Base-by-base conservation (phyloP, 2,797 vertebrate species). In the Tinamus major region DNA sequence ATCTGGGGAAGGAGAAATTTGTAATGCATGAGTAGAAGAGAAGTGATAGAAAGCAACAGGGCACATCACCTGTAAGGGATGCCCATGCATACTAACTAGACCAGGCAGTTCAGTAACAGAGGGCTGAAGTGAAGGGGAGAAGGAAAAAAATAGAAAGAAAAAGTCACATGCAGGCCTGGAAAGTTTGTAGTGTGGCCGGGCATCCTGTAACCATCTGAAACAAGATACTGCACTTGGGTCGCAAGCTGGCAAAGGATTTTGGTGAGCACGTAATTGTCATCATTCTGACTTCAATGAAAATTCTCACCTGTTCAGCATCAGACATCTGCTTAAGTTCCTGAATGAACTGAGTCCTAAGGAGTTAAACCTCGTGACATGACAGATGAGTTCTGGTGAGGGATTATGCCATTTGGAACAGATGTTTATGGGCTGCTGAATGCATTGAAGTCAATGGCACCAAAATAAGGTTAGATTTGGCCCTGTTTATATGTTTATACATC, bases 271-370 rank as follows among this genome's bases (percentile, higher is more conserved):
- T 80, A 68, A 72, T 37, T 56, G 56, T 70, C 81, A 91, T 89
- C 71, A 65, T 89, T 89, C 69, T 91, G 76, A 93, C 74, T 93
- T 85, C 51, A 72, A 63, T 72, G 89, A 78, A 89, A 89, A 81
- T 23, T 39, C 27, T 95, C 62, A 35, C 90, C 86, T 89, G 76
- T 75, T 94, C 59, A 55, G 68, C 31, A 74, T 62, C 26, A 92
- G 59, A 78, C 67, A 79, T 81, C 64, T 90, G 83, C 90, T 67
- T 83, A 63, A 92, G 84, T 88, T 91, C 83, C 83, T 93, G 87
- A 93, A 89, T 3, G 72, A 42, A 79, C 65, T 70, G 70, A 90
- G 59, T 78, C 72, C 81, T 94, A 62, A 51, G 35, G 72, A 92
- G 72, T 56, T 89, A 75, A 89, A 85, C 56, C 65, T 29, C 46